Evolutionary conservation across 1,140 invertebrate species (phyloP).

Genomic region (Drosophila mauritiana): DNA sequence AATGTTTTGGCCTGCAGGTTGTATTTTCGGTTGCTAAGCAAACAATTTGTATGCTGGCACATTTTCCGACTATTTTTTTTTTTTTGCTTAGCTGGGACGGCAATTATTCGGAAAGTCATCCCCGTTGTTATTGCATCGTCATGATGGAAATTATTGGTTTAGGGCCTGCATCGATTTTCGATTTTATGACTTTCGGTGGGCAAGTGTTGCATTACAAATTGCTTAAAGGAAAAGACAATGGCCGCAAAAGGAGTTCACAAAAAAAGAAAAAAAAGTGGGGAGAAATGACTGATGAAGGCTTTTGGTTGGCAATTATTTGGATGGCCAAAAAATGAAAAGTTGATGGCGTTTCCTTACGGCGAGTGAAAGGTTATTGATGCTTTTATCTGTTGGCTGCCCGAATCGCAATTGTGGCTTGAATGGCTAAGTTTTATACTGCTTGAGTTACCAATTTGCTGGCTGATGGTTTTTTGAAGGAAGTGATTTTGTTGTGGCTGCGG

Average conservation of each 20-base stretch:
- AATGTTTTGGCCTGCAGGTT: constrained; percentile 29
- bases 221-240: constrained; percentile 22
- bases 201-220: constrained; percentile 58
- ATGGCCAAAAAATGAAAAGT: constrained; percentile 42
- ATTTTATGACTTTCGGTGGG: constrained; percentile 40
- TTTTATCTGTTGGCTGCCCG: constrained; percentile 23
- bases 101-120: constrained; percentile 41
- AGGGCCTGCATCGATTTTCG: constrained; percentile 30
- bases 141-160: constrained; percentile 48
- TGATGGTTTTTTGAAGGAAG: constrained; percentile 13
- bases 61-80: neutral
- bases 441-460: constrained; percentile 27
- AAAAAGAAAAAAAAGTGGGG: neutral
- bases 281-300: constrained; percentile 40
- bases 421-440: constrained; percentile 43
- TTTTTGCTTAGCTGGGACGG: constrained; percentile 3
- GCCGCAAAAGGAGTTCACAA: constrained; percentile 34
- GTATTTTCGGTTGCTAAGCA: constrained; percentile 21
- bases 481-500: neutral
- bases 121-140: constrained; percentile 46
- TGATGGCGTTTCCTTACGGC: constrained; percentile 30
- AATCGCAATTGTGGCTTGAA: constrained; percentile 36
- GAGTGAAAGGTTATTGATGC: constrained; percentile 56
- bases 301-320: constrained; percentile 52
- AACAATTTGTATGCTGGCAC: constrained; percentile 39